A percentile compares a stretch with the other conserved stretches of the same genome.
These are phyloP conservation scores for Cnemophilus loriae DNA, from an alignment of 2,113 vertebrate genomes.

Conservation along the genomic window DNA sequence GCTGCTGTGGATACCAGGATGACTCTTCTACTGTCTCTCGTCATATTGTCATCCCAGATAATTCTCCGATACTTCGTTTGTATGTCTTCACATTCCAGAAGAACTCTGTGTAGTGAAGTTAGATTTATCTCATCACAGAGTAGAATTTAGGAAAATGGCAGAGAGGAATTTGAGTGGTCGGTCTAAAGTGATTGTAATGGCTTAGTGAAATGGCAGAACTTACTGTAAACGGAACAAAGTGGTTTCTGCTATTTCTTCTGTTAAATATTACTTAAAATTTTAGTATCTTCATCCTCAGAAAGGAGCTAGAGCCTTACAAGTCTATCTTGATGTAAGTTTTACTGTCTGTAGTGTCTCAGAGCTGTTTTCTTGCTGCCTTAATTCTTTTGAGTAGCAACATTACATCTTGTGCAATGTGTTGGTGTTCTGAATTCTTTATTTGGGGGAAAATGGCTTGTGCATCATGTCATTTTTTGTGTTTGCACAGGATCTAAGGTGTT, in stretches of 20 bases:
- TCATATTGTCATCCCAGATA: background rate
- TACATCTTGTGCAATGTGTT: background rate
- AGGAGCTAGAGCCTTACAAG: background rate
- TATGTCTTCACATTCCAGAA: background rate
- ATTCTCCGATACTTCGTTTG: background rate
- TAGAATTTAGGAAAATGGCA: background rate
- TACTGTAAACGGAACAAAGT: background rate
- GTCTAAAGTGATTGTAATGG: background rate
- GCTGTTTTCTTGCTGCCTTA: background rate
- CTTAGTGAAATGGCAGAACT: constrained; percentile 14
- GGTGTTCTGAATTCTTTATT: background rate
- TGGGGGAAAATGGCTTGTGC: background rate
- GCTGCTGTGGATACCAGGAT: background rate
- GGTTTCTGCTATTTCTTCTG: background rate
- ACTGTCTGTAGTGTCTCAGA: background rate
- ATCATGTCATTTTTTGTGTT: background rate
- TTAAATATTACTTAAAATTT: background rate
- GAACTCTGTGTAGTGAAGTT: background rate
- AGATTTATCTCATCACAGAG: background rate
- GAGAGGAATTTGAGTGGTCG: background rate
- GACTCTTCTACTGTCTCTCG: background rate
- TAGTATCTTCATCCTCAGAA: background rate
- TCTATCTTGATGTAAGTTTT: background rate
- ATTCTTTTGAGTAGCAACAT: background rate
- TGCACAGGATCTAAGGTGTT: background rate